Conservation (phyloP, 2,888 invertebrate species). For the Hydrotaea diabolus region DNA sequence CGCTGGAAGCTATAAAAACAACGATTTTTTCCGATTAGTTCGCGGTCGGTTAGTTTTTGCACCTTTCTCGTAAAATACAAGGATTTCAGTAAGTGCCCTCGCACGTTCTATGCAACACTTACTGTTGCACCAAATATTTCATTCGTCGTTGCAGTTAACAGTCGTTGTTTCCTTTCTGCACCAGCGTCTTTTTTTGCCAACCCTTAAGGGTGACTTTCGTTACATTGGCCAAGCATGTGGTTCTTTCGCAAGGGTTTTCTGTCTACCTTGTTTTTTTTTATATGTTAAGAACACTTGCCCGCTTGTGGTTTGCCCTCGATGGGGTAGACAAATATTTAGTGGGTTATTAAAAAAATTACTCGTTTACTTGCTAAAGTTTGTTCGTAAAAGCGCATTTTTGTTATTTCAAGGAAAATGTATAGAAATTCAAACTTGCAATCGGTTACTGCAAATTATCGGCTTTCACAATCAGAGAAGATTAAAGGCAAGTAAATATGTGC, state of each 20-base stretch:
- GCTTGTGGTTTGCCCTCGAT: conserved; percentile 34
- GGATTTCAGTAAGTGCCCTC: background rate
- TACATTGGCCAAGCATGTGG: background rate
- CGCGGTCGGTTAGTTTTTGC: no score
- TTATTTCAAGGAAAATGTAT: background rate
- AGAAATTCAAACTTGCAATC: background rate
- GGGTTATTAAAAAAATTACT: conserved; percentile 13
- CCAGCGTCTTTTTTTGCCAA: background rate
- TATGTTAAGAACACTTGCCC: conserved; percentile 39
- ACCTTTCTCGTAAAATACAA: no score
- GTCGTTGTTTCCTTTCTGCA: conserved; percentile 10
- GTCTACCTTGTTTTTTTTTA: conserved; percentile 5
- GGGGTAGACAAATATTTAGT: conserved; percentile 6
- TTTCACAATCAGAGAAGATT: no score
- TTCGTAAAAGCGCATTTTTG: background rate
- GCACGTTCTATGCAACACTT: conserved; percentile 30
- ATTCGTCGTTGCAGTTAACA: conserved; percentile 53
- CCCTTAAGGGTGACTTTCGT: conserved; percentile 11
- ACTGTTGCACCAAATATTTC: conserved; percentile 58
- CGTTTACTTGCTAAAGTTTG: conserved; percentile 1
- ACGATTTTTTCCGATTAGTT: no score
- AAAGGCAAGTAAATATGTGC: no score
- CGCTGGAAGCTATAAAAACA: no score
- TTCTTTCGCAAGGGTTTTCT: conserved; percentile 8
- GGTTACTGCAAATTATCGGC: conserved; percentile 7